Conservation (phyloP, 2,888 invertebrate species). For the Timema cristinae region DNA sequence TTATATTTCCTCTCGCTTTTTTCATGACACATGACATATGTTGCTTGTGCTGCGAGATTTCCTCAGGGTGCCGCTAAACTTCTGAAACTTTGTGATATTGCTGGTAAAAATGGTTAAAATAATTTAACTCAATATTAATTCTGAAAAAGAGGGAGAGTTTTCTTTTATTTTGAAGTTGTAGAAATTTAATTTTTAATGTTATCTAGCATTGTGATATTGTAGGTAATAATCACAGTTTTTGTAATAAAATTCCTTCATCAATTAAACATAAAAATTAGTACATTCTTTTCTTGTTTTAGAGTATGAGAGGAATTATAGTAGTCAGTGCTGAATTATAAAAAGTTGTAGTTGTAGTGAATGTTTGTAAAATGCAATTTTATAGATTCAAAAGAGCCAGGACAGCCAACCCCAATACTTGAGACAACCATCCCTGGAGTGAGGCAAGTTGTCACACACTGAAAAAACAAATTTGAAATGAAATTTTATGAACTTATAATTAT, state of each 20-base stretch:
- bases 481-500: neutral
- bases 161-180: neutral
- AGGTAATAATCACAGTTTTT: no score
- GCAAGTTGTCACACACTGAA: neutral
- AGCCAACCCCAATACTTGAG: slow-evolving; percentile 3
- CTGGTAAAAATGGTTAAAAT: neutral
- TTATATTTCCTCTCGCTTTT: no score
- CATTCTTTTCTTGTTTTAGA: no score
- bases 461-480: neutral
- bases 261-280: no score
- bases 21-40: no score
- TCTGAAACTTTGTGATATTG: neutral
- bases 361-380: neutral
- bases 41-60: neutral
- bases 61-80: neutral
- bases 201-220: neutral
- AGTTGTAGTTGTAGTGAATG: no score
- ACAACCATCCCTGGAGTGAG: slow-evolving; percentile 10
- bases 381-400: neutral
- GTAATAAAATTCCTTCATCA: no score
- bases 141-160: neutral
- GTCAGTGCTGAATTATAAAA: no score
- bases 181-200: neutral
- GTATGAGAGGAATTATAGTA: no score
- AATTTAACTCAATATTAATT: no score